Conservation (phyloP, 1,140 invertebrate genomes). For the Drosophila murphyi region DNA sequence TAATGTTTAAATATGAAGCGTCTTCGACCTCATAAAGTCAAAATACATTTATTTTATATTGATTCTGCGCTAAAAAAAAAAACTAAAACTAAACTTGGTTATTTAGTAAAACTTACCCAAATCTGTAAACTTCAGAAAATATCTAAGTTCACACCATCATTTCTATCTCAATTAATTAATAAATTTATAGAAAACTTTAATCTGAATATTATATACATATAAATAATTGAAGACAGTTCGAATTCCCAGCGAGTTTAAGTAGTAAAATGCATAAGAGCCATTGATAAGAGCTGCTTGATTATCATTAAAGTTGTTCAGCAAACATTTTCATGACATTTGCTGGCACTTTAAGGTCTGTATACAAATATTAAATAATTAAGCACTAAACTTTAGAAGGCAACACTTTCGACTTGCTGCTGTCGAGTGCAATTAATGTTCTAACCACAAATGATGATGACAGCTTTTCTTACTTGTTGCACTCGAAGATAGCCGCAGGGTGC, state of each 20-base stretch:
- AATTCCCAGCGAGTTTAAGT: slow-evolving; percentile 2
- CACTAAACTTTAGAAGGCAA: background rate
- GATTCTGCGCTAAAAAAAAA: too few species aligned
- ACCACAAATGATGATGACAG: slow-evolving; percentile 28
- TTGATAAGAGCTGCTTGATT: background rate
- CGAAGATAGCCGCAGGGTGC: slow-evolving; percentile 10
- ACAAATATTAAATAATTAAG: too few species aligned
- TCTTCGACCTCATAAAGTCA: too few species aligned
- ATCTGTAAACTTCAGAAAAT: background rate
- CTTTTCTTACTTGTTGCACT: slow-evolving; percentile 39
- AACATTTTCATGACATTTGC: too few species aligned
- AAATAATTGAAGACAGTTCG: background rate
- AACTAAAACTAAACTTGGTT: too few species aligned
- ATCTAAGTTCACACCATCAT: too few species aligned
- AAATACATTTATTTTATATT: too few species aligned
- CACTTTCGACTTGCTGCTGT: background rate
- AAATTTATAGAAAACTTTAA: too few species aligned
- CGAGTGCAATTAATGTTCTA: slow-evolving; percentile 27
- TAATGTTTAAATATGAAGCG: too few species aligned
- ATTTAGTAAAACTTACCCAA: background rate
- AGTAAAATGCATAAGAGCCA: background rate
- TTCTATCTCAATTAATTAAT: too few species aligned
- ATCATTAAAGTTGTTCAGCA: background rate
- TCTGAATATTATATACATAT: too few species aligned
- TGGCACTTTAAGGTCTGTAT: background rate